These are phyloP conservation scores for Auanema freiburgensis DNA, from an alignment of 2,888 invertebrate species.

Conservation along the genomic window DNA sequence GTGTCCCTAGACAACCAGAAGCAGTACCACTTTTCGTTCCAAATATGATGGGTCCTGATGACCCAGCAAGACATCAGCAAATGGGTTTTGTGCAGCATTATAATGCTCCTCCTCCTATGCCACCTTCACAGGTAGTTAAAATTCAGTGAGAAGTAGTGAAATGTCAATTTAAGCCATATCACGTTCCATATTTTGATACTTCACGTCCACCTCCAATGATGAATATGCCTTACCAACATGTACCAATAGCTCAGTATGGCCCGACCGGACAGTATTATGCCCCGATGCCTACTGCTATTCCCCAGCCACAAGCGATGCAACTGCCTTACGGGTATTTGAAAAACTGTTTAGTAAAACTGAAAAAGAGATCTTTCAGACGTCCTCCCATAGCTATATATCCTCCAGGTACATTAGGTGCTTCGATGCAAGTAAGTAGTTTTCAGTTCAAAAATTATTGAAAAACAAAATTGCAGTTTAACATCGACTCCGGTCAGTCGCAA, in stretches of 20 bases:
- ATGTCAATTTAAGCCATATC: conserved; percentile 11
- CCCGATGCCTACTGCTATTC: not conserved
- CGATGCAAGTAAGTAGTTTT: conserved; percentile 16
- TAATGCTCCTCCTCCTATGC: conserved; percentile 3
- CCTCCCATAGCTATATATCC: conserved; percentile 20
- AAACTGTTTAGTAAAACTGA: not conserved
- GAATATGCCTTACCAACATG: conserved; percentile 6
- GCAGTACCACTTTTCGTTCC: not conserved
- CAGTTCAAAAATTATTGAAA: not conserved
- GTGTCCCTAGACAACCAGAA: conserved; percentile 15
- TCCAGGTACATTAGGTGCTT: conserved; percentile 19
- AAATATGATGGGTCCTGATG: not conserved
- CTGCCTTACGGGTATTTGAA: conserved; percentile 13
- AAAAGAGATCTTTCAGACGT: conserved; percentile 6
- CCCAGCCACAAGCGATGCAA: conserved; percentile 6
- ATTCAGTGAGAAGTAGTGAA: too few species aligned
- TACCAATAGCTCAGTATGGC: conserved; percentile 6
- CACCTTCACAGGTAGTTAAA: not conserved
- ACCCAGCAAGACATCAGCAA: not conserved
- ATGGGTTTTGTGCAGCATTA: not conserved
- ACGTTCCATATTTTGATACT: conserved; percentile 19
- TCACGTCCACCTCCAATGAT: conserved; percentile 21
- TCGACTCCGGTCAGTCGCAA: conserved; percentile 19
- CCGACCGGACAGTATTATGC: conserved; percentile 17
- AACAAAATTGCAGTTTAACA: conserved; percentile 1